These are phyloP conservation scores for Lasiommata megera DNA, from an alignment of 2,888 invertebrate genomes.

Conservation along the genomic window DNA sequence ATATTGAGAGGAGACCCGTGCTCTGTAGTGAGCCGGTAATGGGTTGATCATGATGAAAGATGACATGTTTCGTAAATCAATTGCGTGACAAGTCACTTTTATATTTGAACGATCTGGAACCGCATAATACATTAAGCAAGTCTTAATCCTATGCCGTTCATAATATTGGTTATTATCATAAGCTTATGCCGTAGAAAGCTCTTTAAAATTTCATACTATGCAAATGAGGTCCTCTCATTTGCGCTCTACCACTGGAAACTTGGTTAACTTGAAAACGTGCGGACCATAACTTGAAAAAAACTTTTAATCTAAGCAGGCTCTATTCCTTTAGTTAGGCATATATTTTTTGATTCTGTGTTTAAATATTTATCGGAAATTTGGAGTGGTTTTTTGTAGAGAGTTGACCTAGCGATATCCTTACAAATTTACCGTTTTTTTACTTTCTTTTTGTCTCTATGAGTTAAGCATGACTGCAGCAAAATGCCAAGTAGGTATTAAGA, in stretches of 20 bases:
- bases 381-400: not conserved
- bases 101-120: no score
- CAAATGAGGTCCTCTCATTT: constrained; percentile 13
- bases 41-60: no score
- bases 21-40: no score
- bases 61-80: no score
- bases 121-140: no score
- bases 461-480: no score
- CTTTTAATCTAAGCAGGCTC: not conserved
- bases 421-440: no score
- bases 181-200: not conserved
- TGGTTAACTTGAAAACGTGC: not conserved
- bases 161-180: not conserved
- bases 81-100: no score
- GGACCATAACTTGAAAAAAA: not conserved
- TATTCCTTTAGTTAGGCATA: not conserved
- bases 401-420: not conserved
- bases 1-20: no score
- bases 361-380: not conserved
- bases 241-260: constrained; percentile 5
- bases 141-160: not conserved
- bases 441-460: no score
- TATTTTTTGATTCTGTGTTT: not conserved
- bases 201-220: constrained; percentile 13
- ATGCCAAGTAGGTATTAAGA: no score